A percentile compares a stretch with the other conserved stretches of the same genome.
phyloP scores from a whole-genome alignment of 1,140 invertebrate species.

The Stratiolaelaps scimitus region DNA sequence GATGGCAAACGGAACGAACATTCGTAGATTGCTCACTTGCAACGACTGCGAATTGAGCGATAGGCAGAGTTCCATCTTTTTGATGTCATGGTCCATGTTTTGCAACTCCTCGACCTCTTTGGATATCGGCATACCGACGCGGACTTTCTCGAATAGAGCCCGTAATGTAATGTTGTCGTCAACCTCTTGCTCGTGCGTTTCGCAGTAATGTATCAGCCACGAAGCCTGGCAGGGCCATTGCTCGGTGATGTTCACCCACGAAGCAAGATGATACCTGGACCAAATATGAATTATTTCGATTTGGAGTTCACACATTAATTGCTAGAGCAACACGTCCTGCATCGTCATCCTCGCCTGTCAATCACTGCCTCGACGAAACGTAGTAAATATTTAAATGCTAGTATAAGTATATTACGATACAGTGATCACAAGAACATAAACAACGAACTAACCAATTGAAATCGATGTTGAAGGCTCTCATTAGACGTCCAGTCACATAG shows the following conservation, averaged over 20 bases:
- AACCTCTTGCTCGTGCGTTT: slow-evolving; percentile 68
- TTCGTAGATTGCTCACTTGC: slow-evolving; percentile 64
- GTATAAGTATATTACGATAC: slow-evolving; percentile 44
- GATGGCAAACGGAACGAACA: slow-evolving; percentile 90
- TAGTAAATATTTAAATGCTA: slow-evolving; percentile 36
- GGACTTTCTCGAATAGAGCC: slow-evolving; percentile 66
- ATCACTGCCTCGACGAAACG: no score
- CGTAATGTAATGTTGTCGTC: slow-evolving; percentile 75
- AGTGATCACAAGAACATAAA: slow-evolving; percentile 40
- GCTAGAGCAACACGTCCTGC: no score
- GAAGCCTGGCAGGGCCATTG: slow-evolving; percentile 96
- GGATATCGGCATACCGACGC: slow-evolving; percentile 57
- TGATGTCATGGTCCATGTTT: slow-evolving; percentile 80
- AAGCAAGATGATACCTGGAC: slow-evolving; percentile 63
- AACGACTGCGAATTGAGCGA: slow-evolving; percentile 61
- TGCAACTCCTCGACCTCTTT: slow-evolving; percentile 76
- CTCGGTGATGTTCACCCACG: slow-evolving; percentile 96
- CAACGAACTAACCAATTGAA: slow-evolving; percentile 65
- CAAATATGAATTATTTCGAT: no score
- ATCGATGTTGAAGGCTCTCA: slow-evolving; percentile 96
- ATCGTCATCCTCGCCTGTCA: no score
- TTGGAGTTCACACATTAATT: no score
- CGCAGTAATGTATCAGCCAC: slow-evolving; percentile 90
- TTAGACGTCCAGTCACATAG: slow-evolving; percentile 80
- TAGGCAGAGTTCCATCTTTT: slow-evolving; percentile 83